phyloP scores from a whole-genome alignment of 2,888 invertebrate genomes.

The Myopa testacea region DNA sequence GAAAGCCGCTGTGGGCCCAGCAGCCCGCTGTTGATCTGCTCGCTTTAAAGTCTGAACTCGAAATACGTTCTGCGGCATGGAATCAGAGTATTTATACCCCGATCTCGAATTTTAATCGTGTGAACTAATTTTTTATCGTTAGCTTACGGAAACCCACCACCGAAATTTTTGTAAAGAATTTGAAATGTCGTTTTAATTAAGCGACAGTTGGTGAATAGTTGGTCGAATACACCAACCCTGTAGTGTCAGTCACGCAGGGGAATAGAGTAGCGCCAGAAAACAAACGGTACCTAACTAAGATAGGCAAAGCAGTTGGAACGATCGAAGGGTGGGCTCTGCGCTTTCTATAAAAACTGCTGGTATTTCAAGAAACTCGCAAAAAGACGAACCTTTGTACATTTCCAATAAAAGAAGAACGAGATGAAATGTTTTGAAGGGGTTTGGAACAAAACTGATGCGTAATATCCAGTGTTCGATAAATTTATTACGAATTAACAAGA shows the following conservation, averaged over 20 bases:
- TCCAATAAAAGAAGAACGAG: no score
- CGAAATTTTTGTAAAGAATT: conserved; percentile 6
- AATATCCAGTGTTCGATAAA: no score
- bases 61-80: not conserved
- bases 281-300: no score
- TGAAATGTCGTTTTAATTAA: not conserved
- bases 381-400: no score
- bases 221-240: no score
- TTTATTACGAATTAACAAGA: no score
- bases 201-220: not conserved
- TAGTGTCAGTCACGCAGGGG: no score
- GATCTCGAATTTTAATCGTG: conserved; percentile 1
- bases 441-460: no score
- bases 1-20: conserved; percentile 24
- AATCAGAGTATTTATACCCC: conserved; percentile 26
- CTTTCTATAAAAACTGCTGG: conserved; percentile 21
- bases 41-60: not conserved
- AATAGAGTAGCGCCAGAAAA: no score
- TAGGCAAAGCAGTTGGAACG: not conserved
- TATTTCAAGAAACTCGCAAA: conserved; percentile 18
- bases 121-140: conserved; percentile 17
- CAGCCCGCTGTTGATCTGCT: conserved; percentile 25
- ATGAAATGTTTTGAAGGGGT: no score
- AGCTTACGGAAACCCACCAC: conserved; percentile 30
- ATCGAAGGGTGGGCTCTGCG: not conserved